These are phyloP conservation scores for Sporophila hypoxantha DNA, from an alignment of 2,113 vertebrate species.

Conservation along the genomic window DNA sequence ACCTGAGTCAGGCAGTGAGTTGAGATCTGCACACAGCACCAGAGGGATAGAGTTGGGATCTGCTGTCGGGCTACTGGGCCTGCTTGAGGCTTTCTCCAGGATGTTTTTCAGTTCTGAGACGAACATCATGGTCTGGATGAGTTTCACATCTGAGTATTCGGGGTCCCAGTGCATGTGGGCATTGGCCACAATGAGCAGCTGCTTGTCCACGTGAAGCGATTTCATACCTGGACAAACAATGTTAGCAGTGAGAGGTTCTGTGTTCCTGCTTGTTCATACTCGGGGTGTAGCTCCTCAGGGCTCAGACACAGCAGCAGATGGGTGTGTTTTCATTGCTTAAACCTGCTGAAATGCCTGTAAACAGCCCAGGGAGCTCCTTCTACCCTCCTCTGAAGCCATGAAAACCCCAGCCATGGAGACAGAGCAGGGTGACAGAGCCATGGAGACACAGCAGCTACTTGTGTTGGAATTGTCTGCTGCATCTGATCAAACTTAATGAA, in stretches of 20 bases:
- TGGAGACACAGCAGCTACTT: not conserved
- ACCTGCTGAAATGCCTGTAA: not conserved
- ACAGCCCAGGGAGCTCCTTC: not conserved
- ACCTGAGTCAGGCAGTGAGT: constrained; percentile 98
- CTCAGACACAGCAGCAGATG: not conserved
- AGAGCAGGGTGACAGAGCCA: not conserved
- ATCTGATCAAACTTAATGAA: not conserved
- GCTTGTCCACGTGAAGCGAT: constrained; percentile 79
- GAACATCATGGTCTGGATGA: constrained; percentile 99
- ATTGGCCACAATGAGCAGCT: constrained; percentile 91
- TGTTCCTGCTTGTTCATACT: fast-evolving
- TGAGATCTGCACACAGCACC: constrained; percentile 97
- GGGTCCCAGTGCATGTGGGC: constrained; percentile 99
- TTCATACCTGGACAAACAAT: constrained; percentile 77
- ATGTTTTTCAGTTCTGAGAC: constrained; percentile 97
- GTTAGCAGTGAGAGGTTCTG: not conserved
- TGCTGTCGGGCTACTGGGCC: constrained; percentile 75
- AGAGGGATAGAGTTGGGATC: constrained; percentile 90
- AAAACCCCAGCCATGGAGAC: not conserved
- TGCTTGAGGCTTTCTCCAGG: constrained; percentile 84
- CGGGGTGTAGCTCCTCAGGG: not conserved
- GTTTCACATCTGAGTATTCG: constrained; percentile 94
- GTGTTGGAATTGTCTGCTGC: not conserved
- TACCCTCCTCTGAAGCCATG: not conserved
- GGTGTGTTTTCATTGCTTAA: not conserved